A percentile compares a stretch with the other conserved stretches of the same genome.
phyloP scores from a whole-genome alignment of 2,113 vertebrate species.

The Lethenteron camtschaticum region DNA sequence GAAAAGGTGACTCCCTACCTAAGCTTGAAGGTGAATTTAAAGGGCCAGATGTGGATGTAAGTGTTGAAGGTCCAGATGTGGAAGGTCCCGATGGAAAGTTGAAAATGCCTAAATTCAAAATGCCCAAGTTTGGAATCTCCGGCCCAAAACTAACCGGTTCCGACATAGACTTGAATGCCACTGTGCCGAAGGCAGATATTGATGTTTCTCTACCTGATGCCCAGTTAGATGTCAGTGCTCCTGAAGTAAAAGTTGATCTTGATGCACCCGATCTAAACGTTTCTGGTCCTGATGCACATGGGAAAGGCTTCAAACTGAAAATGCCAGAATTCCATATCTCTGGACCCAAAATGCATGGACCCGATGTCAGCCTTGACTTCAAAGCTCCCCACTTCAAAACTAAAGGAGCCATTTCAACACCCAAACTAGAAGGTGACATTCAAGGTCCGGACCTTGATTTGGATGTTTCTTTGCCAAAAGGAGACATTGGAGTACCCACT shows the following conservation, averaged over 20 bases:
- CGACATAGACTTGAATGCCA: neutral
- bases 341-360: slow-evolving; percentile 7
- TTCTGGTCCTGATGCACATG: neutral
- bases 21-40: neutral
- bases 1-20: neutral
- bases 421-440: neutral
- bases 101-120: neutral
- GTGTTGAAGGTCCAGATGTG: slow-evolving; percentile 5
- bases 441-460: neutral
- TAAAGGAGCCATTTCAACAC: slow-evolving; percentile 8
- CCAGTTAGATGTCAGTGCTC: slow-evolving; percentile 8
- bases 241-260: slow-evolving; percentile 13
- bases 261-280: neutral
- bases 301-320: slow-evolving; percentile 1
- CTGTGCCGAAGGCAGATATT: neutral
- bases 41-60: neutral
- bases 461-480: neutral
- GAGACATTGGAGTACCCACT: neutral
- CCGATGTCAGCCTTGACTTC: slow-evolving; percentile 13
- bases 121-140: neutral
- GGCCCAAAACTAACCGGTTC: slow-evolving; percentile 1
- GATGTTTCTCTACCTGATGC: slow-evolving; percentile 6
- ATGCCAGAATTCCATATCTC: slow-evolving; percentile 5
- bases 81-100: neutral
- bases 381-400: neutral